Base-by-base conservation (phyloP, 2,888 invertebrate genomes). In the Oscheius sp. region DNA sequence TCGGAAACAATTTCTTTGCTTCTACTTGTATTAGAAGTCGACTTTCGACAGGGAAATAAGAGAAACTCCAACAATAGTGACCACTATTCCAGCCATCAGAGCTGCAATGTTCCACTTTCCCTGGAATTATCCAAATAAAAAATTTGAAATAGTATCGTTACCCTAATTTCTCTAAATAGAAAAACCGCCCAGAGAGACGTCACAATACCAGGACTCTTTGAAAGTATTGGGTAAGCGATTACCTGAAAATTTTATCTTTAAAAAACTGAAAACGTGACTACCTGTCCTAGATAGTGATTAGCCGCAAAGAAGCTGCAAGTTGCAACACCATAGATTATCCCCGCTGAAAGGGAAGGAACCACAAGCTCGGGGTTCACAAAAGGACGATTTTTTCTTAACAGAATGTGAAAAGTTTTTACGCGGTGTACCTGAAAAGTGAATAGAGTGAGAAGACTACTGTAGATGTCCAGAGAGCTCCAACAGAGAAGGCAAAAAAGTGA, bases 401-500 rank as follows among this genome's bases (percentile, higher is more conserved):
- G 21, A 21, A 21, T 21, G 21, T 21, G 21, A 21, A 21, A 21
- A 21, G 21, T 21, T 21, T 32, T 3, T 2, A 2, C 5, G 60
- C 2, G 4, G 21, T 48, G 11, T 13, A 76, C 74, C 72, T 77
- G 1, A 68, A 55, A 4, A 72, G 37, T 1, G 76, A 71, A 59
- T 84, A 84, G 2, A 76, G n/a, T 33, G 89, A 71, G 78, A 91
- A 90, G 75, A 90, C 89, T 33, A 89, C 48, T 13, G 90, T 89
- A 73, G 90, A 89, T 1, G 90, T 86, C 57, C 88, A 72, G 59
- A 89, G 89, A 58, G 91, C 90, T 21, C 91, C 91, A 76, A 88
- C 84, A 80, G 88, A 90, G 76, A 90, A 90, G 29, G 91, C 88
- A 83, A 91, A 91, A 13, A 91, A 90, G 84, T 91, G 91, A 79